These are phyloP conservation scores for Fissipunctia ypsillon DNA, from an alignment of 2,888 invertebrate species.

Conservation along the genomic window DNA sequence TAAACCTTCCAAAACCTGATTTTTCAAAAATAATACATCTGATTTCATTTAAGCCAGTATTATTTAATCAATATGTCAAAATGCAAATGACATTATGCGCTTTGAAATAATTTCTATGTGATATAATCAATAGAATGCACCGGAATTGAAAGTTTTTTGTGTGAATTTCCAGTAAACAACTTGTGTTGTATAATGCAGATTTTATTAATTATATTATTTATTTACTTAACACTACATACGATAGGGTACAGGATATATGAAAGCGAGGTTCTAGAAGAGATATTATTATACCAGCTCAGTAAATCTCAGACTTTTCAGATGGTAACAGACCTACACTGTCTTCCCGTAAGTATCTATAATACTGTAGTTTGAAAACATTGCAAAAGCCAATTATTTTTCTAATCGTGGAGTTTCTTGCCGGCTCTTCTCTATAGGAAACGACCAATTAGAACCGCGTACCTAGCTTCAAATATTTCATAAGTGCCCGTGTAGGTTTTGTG, in stretches of 20 bases:
- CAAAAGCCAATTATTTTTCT: too few species aligned
- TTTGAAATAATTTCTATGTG: constrained; percentile 6
- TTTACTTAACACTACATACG: background rate
- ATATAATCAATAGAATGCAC: constrained; percentile 24
- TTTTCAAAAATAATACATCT: background rate
- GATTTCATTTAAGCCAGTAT: background rate
- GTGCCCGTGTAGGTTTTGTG: too few species aligned
- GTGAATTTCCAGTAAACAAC: background rate
- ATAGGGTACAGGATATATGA: background rate
- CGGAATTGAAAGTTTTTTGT: background rate
- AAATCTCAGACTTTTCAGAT: background rate
- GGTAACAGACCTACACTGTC: too few species aligned
- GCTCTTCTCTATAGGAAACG: too few species aligned
- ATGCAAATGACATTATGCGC: constrained; percentile 8
- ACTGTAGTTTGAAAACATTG: too few species aligned
- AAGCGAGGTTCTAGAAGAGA: background rate
- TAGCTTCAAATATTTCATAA: too few species aligned
- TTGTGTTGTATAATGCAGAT: constrained; percentile 9
- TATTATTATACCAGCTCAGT: too few species aligned
- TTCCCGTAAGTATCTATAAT: too few species aligned
- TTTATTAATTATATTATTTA: background rate
- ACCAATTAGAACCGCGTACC: too few species aligned
- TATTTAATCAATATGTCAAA: constrained; percentile 9
- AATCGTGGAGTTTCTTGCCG: too few species aligned
- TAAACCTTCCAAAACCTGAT: background rate